These are phyloP conservation scores for Rhinogobius similis DNA, from an alignment of 2,113 vertebrate species.

Conservation along the genomic window DNA sequence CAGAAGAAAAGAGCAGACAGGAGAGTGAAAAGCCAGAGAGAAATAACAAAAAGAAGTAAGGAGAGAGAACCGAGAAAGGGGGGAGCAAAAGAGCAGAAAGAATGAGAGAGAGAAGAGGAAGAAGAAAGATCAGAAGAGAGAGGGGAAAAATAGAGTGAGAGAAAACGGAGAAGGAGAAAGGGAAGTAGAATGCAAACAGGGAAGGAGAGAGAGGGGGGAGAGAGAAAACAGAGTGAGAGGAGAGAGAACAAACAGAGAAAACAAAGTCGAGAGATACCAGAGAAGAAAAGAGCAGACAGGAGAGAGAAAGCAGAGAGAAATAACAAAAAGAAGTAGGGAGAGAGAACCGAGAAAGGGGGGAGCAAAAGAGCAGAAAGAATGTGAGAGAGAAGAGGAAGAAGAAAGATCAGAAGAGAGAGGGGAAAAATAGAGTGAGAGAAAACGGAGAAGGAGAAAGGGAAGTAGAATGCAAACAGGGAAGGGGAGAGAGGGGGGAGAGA, in stretches of 20 bases:
- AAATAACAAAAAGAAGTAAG: background rate
- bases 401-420: background rate
- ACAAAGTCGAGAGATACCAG: background rate
- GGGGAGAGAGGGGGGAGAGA: constrained; percentile 17
- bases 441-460: background rate
- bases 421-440: background rate
- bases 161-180: background rate
- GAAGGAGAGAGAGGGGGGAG: constrained; percentile 18
- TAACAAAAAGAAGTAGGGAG: background rate
- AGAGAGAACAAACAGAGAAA: background rate
- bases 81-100: background rate
- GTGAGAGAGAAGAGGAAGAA: background rate
- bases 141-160: background rate
- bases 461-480: background rate
- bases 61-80: constrained; percentile 16
- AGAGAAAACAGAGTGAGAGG: too few species aligned
- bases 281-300: background rate
- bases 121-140: background rate
- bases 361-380: background rate
- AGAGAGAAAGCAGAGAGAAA: background rate
- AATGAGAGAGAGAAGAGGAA: background rate
- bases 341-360: constrained; percentile 23
- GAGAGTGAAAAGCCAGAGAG: background rate
- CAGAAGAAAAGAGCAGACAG: background rate
- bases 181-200: background rate